Evolutionary conservation across 2,888 invertebrate species (phyloP).

Genomic region (Maniola hyperantus): DNA sequence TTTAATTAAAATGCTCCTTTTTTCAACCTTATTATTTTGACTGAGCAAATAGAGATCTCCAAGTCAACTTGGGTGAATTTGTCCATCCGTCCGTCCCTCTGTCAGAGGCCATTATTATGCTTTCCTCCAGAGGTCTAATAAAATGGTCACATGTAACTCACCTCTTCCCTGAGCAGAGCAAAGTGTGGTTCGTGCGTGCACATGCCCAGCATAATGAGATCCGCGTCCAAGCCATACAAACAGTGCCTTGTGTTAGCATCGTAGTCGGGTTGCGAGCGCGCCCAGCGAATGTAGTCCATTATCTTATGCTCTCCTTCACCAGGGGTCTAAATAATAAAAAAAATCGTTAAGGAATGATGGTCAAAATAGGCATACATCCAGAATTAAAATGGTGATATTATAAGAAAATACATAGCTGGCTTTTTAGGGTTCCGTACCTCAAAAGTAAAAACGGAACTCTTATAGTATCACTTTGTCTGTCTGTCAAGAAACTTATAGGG

Average conservation of each 20-base stretch:
- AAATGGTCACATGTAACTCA: slow-evolving; percentile 52
- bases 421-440: too few relatives aligned
- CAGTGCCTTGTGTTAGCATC: slow-evolving; percentile 97
- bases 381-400: too few relatives aligned
- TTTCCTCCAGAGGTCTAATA: not conserved
- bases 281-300: slow-evolving; percentile 98
- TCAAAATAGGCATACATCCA: not conserved
- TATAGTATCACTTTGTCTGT: too few relatives aligned
- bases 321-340: slow-evolving; percentile 84
- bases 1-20: too few relatives aligned
- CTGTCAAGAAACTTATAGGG: too few relatives aligned
- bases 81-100: too few relatives aligned
- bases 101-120: too few relatives aligned
- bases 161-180: slow-evolving; percentile 96
- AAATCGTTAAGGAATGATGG: not conserved
- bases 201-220: slow-evolving; percentile 97
- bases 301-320: slow-evolving; percentile 99
- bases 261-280: slow-evolving; percentile 91
- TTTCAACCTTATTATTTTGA: too few relatives aligned
- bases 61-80: too few relatives aligned
- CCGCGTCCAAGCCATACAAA: slow-evolving; percentile 98
- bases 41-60: too few relatives aligned
- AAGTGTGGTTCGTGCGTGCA: slow-evolving; percentile 98
- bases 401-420: too few relatives aligned
- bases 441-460: too few relatives aligned